These are phyloP conservation scores for Drosophila ambigua DNA, from an alignment of 1,140 invertebrate species.

Conservation along the genomic window DNA sequence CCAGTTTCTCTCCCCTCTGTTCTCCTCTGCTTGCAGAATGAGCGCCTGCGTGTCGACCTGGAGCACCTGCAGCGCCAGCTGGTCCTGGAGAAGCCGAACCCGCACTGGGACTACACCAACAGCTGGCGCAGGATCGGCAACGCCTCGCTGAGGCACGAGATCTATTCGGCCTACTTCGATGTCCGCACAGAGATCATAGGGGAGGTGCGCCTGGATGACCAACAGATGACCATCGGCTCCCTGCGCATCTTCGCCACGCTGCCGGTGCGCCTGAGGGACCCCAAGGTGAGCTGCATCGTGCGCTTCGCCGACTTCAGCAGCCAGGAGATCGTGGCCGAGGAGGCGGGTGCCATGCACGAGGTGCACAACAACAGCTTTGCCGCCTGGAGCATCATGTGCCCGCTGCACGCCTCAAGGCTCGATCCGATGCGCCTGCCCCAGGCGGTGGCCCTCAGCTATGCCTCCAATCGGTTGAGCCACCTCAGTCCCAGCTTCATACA, in stretches of 20 bases:
- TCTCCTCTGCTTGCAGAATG: conserved; percentile 51
- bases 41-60: conserved; percentile 70
- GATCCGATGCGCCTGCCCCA: conserved; percentile 57
- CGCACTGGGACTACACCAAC: conserved; percentile 73
- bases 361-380: conserved; percentile 75
- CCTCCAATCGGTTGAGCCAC: conserved; percentile 68
- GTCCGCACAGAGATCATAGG: conserved; percentile 65
- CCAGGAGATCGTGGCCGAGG: conserved; percentile 60
- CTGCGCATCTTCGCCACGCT: conserved; percentile 74
- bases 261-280: conserved; percentile 59
- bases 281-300: conserved; percentile 65
- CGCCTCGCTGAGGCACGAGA: conserved; percentile 56
- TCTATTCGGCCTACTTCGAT: conserved; percentile 82
- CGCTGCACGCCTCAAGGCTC: conserved; percentile 48
- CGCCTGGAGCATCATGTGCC: conserved; percentile 76
- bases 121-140: conserved; percentile 76
- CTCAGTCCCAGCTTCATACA: conserved; percentile 70
- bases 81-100: conserved; percentile 63
- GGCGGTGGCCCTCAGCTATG: conserved; percentile 68
- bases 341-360: conserved; percentile 69
- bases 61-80: conserved; percentile 55
- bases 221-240: conserved; percentile 63
- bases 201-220: conserved; percentile 57
- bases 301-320: conserved; percentile 65
- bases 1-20: background rate